These are phyloP conservation scores for Plecotus auritus DNA, from an alignment of 2,113 vertebrate genomes.

Conservation along the genomic window DNA sequence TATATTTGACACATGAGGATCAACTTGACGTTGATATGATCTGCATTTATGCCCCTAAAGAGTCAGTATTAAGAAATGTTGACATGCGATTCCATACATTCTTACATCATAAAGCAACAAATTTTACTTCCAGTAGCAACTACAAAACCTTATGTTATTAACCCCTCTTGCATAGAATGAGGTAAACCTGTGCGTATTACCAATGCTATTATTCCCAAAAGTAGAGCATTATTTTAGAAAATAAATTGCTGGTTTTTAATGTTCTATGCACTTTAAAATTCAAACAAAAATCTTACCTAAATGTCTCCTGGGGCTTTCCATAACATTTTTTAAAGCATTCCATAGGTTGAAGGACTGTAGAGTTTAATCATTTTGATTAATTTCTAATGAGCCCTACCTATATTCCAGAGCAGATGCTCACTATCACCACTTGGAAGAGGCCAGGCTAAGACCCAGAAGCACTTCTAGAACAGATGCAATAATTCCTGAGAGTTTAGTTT, in stretches of 20 bases:
- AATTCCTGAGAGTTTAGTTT: slow-evolving; percentile 95
- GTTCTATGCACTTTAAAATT: slow-evolving; percentile 83
- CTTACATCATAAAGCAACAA: slow-evolving; percentile 81
- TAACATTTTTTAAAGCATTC: slow-evolving; percentile 79
- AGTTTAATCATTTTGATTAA: slow-evolving; percentile 67
- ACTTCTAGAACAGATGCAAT: slow-evolving; percentile 85
- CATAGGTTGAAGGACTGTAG: slow-evolving; percentile 75
- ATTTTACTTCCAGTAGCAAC: slow-evolving; percentile 83
- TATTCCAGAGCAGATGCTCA: slow-evolving; percentile 76
- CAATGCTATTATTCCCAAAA: slow-evolving; percentile 81
- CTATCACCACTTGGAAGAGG: slow-evolving; percentile 80
- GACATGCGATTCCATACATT: slow-evolving; percentile 81
- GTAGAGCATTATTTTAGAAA: slow-evolving; percentile 83
- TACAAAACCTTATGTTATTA: slow-evolving; percentile 85
- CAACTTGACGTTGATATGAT: slow-evolving; percentile 71
- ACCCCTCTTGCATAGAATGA: slow-evolving; percentile 89
- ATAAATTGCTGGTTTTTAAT: slow-evolving; percentile 87
- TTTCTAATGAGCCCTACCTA: slow-evolving; percentile 76
- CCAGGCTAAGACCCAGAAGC: slow-evolving; percentile 85
- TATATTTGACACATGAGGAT: slow-evolving; percentile 68
- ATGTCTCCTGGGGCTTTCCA: slow-evolving; percentile 80
- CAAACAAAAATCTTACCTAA: slow-evolving; percentile 79
- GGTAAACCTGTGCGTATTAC: slow-evolving; percentile 87
- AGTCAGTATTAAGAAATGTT: slow-evolving; percentile 74
- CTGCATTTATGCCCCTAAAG: slow-evolving; percentile 72